Base-by-base conservation (phyloP, 1,140 invertebrate genomes). In the Drosophila tropicalis region DNA sequence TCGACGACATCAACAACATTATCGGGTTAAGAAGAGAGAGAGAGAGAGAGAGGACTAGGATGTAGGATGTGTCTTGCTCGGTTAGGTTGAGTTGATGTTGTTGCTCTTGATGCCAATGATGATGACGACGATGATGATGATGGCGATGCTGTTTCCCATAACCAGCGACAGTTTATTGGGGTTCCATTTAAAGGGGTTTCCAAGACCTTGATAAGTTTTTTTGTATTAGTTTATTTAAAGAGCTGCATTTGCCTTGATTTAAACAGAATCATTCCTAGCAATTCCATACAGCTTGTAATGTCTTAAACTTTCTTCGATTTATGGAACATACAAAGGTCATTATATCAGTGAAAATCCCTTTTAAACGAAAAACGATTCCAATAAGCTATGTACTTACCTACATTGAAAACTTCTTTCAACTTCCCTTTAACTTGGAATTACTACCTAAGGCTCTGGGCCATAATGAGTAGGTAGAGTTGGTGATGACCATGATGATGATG, bases 11-110 rank as follows among this genome's bases (percentile, higher is more conserved):
- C 75, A 67, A 73, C 64, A 60, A 56, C 71, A 65, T 64, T 76
- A 67, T 79, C 64, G 56, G 60, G 62, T 40, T 66, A 39, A 65
- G 61, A 54, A 54, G 58, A 29, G 60, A 60, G 51, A 51, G 55
- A 3, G 12, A 56, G 44, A 54, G 58, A 29, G 60, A 60, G 51
- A 51, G 55, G 12, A 3, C 36, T 39, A 2, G 72, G 76, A 29
- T 29, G 29, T 29, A 47, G 44, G 17, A 9, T 51, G 44, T 72
- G 73, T 72, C 73, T 76, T 76, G 70, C 70, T 32, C 74, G 71
- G 63, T 77, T 75, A 70, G 64, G 66, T 72, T 72, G 62, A 65
- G 67, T 55, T 73, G 60, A 60, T 72, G n/a, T n/a, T 55, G 71
- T n/a, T 62, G 60, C 57, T 36, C 29, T 29, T 72, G 58, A 66